Conservation (phyloP, 2,888 invertebrate species). For the Raillietiella orientalis region DNA sequence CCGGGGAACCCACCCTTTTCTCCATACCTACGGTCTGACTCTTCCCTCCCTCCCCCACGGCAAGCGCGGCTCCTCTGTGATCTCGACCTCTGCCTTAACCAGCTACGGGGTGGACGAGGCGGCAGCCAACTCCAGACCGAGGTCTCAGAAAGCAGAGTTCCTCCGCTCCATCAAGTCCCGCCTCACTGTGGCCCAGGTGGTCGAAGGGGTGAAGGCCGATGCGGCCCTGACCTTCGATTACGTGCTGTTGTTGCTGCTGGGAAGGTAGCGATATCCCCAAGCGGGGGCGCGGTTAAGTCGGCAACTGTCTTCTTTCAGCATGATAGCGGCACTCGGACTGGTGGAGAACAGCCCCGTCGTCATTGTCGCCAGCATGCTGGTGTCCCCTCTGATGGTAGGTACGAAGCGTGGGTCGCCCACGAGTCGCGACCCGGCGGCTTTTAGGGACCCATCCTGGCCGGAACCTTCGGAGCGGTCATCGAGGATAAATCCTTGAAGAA, state of each 20-base stretch:
- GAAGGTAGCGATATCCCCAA: no score
- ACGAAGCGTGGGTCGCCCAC: background rate
- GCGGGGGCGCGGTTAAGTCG: no score
- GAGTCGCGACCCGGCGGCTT: constrained; percentile 7
- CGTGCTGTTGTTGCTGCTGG: constrained; percentile 29
- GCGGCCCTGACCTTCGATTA: constrained; percentile 42
- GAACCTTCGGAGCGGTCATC: constrained; percentile 35
- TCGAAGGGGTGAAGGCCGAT: constrained; percentile 28
- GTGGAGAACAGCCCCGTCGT: constrained; percentile 37
- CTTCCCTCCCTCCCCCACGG: no score
- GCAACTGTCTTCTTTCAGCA: constrained; percentile 19
- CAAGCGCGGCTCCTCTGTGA: background rate
- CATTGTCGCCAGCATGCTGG: constrained; percentile 43
- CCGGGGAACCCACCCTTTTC: no score
- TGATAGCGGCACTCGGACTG: constrained; percentile 34
- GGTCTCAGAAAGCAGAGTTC: constrained; percentile 19
- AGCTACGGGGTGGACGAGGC: constrained; percentile 26
- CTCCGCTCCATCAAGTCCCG: constrained; percentile 28
- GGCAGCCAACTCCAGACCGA: no score
- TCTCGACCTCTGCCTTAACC: background rate
- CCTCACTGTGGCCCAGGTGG: constrained; percentile 33
- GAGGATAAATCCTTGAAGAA: constrained; percentile 24
- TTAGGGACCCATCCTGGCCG: constrained; percentile 40
- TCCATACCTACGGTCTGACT: no score
- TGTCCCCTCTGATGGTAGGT: constrained; percentile 41